These are phyloP conservation scores for Lepidochrysops patricia DNA, from an alignment of 2,888 invertebrate species.

Conservation along the genomic window DNA sequence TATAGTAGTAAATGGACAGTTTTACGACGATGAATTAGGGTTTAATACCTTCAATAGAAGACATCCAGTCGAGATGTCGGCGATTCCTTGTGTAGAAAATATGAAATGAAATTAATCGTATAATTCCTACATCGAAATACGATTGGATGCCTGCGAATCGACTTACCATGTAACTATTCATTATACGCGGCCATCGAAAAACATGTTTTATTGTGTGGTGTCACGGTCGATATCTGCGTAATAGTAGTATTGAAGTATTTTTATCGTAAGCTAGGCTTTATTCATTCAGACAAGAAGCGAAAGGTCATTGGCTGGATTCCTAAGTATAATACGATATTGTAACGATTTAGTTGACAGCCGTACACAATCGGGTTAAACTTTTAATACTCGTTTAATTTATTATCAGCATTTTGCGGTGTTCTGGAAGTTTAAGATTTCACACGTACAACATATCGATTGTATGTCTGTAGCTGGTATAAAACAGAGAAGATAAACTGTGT, in stretches of 20 bases:
- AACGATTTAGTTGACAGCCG: slow-evolving; percentile 37
- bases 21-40: neutral
- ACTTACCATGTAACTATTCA: slow-evolving; percentile 35
- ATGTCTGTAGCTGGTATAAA: neutral
- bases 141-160: slow-evolving; percentile 36
- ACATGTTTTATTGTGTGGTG: slow-evolving; percentile 15
- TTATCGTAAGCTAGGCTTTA: slow-evolving; percentile 32
- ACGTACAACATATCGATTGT: neutral
- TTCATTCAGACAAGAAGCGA: slow-evolving; percentile 26
- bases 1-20: neutral
- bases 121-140: slow-evolving; percentile 30
- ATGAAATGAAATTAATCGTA: slow-evolving; percentile 30
- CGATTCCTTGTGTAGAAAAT: slow-evolving; percentile 15
- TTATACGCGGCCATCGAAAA: slow-evolving; percentile 23
- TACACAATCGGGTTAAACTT: slow-evolving; percentile 31
- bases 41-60: neutral
- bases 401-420: slow-evolving; percentile 20
- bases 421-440: slow-evolving; percentile 11
- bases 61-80: slow-evolving; percentile 8
- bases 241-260: slow-evolving; percentile 24
- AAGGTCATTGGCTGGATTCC: slow-evolving; percentile 35
- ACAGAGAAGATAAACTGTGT: neutral
- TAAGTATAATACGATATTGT: slow-evolving; percentile 31
- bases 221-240: slow-evolving; percentile 26
- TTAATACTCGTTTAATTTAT: slow-evolving; percentile 26